Conservation (phyloP, 2,113 vertebrate genomes). For the Thalassoma bifasciatum region DNA sequence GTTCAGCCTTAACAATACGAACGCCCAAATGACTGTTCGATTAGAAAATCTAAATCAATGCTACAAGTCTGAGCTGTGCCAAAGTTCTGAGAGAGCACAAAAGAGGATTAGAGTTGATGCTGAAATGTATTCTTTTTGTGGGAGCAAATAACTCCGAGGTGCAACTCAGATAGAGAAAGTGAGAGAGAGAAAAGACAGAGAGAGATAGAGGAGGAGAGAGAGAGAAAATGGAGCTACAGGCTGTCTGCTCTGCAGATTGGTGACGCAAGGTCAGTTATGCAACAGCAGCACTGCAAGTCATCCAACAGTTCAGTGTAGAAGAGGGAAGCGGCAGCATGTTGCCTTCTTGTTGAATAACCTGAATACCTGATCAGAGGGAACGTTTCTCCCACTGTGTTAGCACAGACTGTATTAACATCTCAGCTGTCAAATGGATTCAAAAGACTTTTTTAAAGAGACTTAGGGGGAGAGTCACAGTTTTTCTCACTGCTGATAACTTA, state of each 20-base stretch:
- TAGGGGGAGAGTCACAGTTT: background rate
- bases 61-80: constrained; percentile 13
- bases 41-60: constrained; percentile 33
- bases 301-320: constrained; percentile 80
- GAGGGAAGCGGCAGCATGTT: constrained; percentile 47
- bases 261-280: constrained; percentile 86
- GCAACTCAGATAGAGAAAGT: constrained; percentile 35
- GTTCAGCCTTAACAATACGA: background rate
- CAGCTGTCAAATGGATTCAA: constrained; percentile 18
- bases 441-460: background rate
- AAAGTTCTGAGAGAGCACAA: constrained; percentile 20
- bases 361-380: constrained; percentile 26
- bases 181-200: constrained; percentile 43
- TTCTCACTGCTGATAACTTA: constrained; percentile 11
- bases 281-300: constrained; percentile 85
- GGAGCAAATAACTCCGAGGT: constrained; percentile 15
- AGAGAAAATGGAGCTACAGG: constrained; percentile 50
- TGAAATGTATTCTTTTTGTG: constrained; percentile 31
- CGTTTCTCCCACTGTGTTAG: constrained; percentile 19
- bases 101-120: constrained; percentile 46
- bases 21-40: constrained; percentile 3
- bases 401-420: constrained; percentile 19
- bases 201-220: constrained; percentile 25
- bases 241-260: constrained; percentile 57
- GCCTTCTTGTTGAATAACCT: constrained; percentile 33